These are phyloP conservation scores for Meloidogyne floridensis DNA, from an alignment of 1,140 invertebrate species.

Conservation along the genomic window DNA sequence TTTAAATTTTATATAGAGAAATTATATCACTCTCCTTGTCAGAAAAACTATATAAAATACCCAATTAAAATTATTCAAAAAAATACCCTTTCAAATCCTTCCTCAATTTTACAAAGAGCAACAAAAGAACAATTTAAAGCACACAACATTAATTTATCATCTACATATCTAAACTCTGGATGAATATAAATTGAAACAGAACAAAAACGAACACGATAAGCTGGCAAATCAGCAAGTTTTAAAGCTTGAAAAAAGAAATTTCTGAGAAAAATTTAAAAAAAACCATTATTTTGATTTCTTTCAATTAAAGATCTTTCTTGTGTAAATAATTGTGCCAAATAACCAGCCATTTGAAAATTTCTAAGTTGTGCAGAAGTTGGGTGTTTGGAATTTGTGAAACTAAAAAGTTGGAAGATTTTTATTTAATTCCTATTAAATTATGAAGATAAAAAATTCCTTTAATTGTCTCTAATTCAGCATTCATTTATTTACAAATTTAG, in stretches of 20 bases:
- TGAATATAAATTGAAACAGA: conserved; percentile 40
- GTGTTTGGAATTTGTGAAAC: not conserved
- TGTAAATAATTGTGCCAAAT: conserved; percentile 37
- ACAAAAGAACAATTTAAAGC: conserved; percentile 40
- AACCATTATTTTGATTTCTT: conserved; percentile 1
- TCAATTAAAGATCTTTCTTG: not conserved
- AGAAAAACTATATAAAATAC: too few relatives aligned
- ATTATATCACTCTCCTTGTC: too few relatives aligned
- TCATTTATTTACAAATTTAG: too few relatives aligned
- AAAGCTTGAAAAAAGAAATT: conserved; percentile 1
- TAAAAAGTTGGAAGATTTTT: not conserved
- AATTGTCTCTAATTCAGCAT: too few relatives aligned
- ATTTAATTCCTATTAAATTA: not conserved
- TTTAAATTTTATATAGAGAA: too few relatives aligned
- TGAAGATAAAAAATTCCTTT: too few relatives aligned
- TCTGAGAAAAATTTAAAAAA: not conserved
- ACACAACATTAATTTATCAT: conserved; percentile 34
- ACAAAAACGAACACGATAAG: conserved; percentile 36
- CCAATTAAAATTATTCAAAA: too few relatives aligned
- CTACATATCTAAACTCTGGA: conserved; percentile 33
- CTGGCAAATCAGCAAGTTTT: conserved; percentile 21
- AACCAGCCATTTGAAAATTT: conserved; percentile 39
- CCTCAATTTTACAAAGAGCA: conserved; percentile 37
- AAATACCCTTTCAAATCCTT: conserved; percentile 24
- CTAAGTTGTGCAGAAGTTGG: conserved; percentile 27